phyloP scores from a whole-genome alignment of 1,140 invertebrate genomes.

The Nephila pilipes region DNA sequence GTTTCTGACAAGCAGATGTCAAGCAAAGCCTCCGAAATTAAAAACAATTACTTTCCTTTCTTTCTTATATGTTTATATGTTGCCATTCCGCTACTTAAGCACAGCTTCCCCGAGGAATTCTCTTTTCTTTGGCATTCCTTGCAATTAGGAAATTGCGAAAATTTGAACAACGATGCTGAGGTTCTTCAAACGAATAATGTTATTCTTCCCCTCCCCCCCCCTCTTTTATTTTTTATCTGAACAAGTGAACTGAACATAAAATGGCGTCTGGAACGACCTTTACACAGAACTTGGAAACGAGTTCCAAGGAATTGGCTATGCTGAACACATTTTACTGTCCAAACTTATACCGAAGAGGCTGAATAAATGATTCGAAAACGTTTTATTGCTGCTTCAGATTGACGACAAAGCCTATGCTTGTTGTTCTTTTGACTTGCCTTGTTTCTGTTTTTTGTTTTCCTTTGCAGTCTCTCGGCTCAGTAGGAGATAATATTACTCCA shows the following conservation, averaged over 20 bases:
- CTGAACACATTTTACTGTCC: constrained; percentile 71
- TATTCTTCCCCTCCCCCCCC: background rate
- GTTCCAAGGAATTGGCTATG: constrained; percentile 41
- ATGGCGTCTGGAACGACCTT: constrained; percentile 3
- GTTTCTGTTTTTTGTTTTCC: background rate
- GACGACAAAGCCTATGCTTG: constrained; percentile 57
- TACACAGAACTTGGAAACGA: background rate
- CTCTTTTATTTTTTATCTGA: background rate
- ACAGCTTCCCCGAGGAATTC: background rate
- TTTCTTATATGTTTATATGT: background rate
- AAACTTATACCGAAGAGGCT: constrained; percentile 45
- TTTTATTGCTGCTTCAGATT: constrained; percentile 72
- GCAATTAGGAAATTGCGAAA: constrained; percentile 5
- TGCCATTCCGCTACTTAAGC: background rate
- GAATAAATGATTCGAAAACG: constrained; percentile 73
- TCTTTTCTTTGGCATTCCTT: background rate
- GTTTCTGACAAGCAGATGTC: background rate
- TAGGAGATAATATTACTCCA: constrained; percentile 38
- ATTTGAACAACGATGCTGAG: background rate
- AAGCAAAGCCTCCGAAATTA: background rate
- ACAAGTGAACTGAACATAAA: constrained; percentile 25
- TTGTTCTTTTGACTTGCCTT: constrained; percentile 4
- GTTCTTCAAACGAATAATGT: background rate
- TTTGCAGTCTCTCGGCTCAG: background rate
- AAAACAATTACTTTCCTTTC: background rate